Evolutionary conservation across 1,140 invertebrate genomes (phyloP), one percentile per base, ranked within the genome.

Genomic region (Hesperophylax magnus): DNA sequence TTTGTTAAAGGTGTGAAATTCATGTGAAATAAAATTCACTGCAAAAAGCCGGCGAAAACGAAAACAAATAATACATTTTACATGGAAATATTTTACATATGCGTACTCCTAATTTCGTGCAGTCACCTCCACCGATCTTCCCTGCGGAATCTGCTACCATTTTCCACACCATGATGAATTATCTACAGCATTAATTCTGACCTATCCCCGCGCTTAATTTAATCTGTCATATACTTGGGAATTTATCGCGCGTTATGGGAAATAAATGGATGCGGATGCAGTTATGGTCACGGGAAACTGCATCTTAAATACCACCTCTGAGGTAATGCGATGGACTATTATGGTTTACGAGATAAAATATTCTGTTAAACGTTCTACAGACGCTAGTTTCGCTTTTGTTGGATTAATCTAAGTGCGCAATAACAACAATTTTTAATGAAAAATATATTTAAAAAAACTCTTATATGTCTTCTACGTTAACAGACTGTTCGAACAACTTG

Each of bases 161-260:
- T 61, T 24, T 61, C 18, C 8, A 24, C 58, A 5, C 9, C 58
- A 24, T 61, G 20, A 61, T 61, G 24, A 61, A 61, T 61, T 61
- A 61, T 61, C 15, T 22, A 22, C 18, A 61, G 58, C 58, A 61
- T 61, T 61, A 61, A 61, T 61, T 61, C 18, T 22, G 18, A 20
- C 58, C 58, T 20, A 61, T 24, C 58, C 58, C 24, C 24, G 24
- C 58, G 18, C 58, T 61, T 61, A 61, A 61, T 61, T 61, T 61
- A 61, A 61, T 61, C 18, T 24, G 58, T 61, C 58, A 61, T 61
- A 61, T 7, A 20, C 58, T 61, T 20, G 6, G 58, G 58, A 22
- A 61, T 61, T 61, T 61, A 61, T 61, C 58, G 58, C 58, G 58
- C 58, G 58, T 14, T 61, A 47, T 47, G 39, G 39, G 58, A 8